A percentile compares a stretch with the other conserved stretches of the same genome.
These are phyloP conservation scores for Sebastes cheni DNA, from an alignment of 2,797 vertebrate species.

Conservation along the genomic window DNA sequence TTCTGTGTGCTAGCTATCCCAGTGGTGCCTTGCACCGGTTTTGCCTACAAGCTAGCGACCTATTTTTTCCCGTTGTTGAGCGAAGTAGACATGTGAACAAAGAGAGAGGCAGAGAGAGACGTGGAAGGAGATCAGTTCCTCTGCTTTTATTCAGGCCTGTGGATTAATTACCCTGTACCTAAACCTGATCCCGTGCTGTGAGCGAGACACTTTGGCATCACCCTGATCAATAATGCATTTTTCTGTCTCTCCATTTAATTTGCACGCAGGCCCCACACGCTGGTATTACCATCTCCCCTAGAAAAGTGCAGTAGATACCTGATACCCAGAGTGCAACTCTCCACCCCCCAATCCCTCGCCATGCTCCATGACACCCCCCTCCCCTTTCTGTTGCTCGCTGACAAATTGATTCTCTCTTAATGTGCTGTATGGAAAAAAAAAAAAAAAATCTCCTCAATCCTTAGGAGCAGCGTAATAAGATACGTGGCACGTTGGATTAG, in stretches of 20 bases:
- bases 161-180: slow-evolving; percentile 84
- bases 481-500: slow-evolving; percentile 46
- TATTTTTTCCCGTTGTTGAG: slow-evolving; percentile 74
- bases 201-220: slow-evolving; percentile 80
- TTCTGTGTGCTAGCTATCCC: slow-evolving; percentile 53
- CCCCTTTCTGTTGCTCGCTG: slow-evolving; percentile 47
- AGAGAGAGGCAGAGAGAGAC: slow-evolving; percentile 18
- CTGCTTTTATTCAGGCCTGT: slow-evolving; percentile 74
- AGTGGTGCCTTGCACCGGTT: slow-evolving; percentile 52
- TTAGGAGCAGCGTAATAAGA: slow-evolving; percentile 38
- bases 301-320: slow-evolving; percentile 75
- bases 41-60: slow-evolving; percentile 76
- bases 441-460: slow-evolving; percentile 30
- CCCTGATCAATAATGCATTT: slow-evolving; percentile 86
- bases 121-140: slow-evolving; percentile 61
- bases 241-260: slow-evolving; percentile 87
- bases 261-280: slow-evolving; percentile 69
- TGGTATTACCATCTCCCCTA: slow-evolving; percentile 64
- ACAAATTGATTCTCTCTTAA: slow-evolving; percentile 77
- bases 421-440: slow-evolving; percentile 36
- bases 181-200: slow-evolving; percentile 79
- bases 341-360: slow-evolving; percentile 32
- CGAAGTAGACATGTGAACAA: slow-evolving; percentile 63
- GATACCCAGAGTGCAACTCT: slow-evolving; percentile 74
- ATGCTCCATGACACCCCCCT: slow-evolving; percentile 41